A percentile compares a stretch with the other conserved stretches of the same genome.
Conservation (phyloP, 2,113 vertebrate genomes). For the Datnioides undecimradiatus region DNA sequence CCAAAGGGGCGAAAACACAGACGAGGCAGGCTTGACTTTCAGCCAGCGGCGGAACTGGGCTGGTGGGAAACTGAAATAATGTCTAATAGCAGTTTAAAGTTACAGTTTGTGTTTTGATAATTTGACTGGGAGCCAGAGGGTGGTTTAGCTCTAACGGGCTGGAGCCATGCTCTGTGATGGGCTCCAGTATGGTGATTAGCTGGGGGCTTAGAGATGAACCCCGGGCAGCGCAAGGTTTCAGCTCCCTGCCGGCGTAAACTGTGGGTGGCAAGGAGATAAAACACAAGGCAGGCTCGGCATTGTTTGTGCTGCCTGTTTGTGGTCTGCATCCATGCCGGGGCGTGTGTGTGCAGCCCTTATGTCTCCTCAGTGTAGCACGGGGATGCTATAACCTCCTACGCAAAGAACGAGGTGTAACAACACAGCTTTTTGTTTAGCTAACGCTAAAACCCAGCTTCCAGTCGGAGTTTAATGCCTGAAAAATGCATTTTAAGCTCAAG, state of each 20-base stretch:
- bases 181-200: constrained; percentile 68
- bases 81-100: constrained; percentile 74
- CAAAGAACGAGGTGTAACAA: constrained; percentile 38
- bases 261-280: constrained; percentile 84
- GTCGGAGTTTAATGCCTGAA: not conserved
- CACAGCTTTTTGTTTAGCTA: constrained; percentile 43
- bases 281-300: constrained; percentile 55
- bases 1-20: constrained; percentile 34
- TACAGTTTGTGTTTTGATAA: constrained; percentile 76
- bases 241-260: constrained; percentile 72
- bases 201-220: constrained; percentile 63
- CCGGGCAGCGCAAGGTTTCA: constrained; percentile 73
- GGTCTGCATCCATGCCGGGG: constrained; percentile 62
- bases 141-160: constrained; percentile 48
- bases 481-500: not conserved
- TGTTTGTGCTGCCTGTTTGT: constrained; percentile 83
- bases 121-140: constrained; percentile 71
- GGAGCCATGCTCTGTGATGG: constrained; percentile 67
- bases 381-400: constrained; percentile 55
- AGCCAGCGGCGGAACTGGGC: constrained; percentile 52
- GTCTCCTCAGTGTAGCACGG: constrained; percentile 50
- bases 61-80: constrained; percentile 66
- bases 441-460: constrained; percentile 18
- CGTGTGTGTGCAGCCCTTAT: constrained; percentile 58
- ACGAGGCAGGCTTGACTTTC: constrained; percentile 53